Conservation (phyloP, 2,888 invertebrate species). For the Limenitis camilla region DNA sequence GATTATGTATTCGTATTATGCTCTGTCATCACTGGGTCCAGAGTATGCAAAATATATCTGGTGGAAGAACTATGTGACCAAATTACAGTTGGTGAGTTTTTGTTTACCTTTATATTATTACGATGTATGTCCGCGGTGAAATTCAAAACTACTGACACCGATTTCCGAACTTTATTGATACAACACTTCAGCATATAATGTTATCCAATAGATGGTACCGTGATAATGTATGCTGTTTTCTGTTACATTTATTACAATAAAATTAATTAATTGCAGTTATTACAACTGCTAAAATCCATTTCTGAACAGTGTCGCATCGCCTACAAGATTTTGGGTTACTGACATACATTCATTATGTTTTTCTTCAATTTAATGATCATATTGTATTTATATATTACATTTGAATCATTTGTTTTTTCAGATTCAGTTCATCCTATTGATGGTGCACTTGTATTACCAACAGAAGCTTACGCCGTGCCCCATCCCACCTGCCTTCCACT, state of each 20-base stretch:
- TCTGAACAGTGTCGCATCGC: no score
- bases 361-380: not conserved
- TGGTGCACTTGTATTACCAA: constrained; percentile 54
- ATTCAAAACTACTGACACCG: no score
- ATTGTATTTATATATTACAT: no score
- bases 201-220: no score
- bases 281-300: no score
- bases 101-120: no score
- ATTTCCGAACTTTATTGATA: no score
- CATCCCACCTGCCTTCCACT: constrained; percentile 67
- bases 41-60: constrained; percentile 83
- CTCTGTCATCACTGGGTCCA: constrained; percentile 83
- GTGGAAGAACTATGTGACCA: constrained; percentile 92
- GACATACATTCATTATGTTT: not conserved
- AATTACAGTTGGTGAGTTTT: constrained; percentile 83
- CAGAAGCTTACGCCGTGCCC: constrained; percentile 59
- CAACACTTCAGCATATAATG: no score
- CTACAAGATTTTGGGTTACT: not conserved
- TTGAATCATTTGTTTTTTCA: constrained; percentile 24
- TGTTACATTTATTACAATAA: no score
- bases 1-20: constrained; percentile 88
- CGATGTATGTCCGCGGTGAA: no score
- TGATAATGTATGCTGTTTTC: no score
- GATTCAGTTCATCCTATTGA: constrained; percentile 62
- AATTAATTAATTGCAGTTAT: no score